Conservation (phyloP, 2,797 vertebrate species). For the Bucorvus abyssinicus region DNA sequence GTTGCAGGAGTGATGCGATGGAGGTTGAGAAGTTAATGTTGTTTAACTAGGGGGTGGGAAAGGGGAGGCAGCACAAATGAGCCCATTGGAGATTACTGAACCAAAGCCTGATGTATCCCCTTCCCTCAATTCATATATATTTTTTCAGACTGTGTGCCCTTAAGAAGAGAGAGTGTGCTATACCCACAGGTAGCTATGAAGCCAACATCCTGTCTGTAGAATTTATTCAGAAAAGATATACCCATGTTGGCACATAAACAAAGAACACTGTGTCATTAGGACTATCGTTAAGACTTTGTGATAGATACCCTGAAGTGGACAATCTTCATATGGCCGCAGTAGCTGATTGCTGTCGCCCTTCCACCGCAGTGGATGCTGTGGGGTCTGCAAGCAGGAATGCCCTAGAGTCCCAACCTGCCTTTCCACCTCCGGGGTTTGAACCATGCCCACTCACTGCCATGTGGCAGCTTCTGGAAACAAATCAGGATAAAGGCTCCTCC, state of each 20-base stretch:
- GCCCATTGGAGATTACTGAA: neutral
- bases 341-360: neutral
- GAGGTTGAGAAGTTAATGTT: neutral
- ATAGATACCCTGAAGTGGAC: neutral
- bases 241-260: neutral
- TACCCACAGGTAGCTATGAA: neutral
- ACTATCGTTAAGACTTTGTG: neutral
- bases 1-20: neutral
- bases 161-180: neutral
- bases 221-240: neutral
- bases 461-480: neutral
- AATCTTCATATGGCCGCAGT: accelerated
- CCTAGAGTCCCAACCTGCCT: neutral
- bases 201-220: neutral
- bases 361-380: neutral
- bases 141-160: neutral
- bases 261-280: neutral
- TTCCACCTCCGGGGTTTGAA: neutral
- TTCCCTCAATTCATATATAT: neutral
- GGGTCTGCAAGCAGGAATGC: accelerated
- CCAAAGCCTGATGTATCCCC: neutral
- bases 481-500: neutral
- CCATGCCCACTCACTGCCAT: neutral
- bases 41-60: neutral
- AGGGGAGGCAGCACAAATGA: neutral